Evolutionary conservation across 2,797 vertebrate genomes (phyloP).

Genomic region (Sebastes taczanowskii): DNA sequence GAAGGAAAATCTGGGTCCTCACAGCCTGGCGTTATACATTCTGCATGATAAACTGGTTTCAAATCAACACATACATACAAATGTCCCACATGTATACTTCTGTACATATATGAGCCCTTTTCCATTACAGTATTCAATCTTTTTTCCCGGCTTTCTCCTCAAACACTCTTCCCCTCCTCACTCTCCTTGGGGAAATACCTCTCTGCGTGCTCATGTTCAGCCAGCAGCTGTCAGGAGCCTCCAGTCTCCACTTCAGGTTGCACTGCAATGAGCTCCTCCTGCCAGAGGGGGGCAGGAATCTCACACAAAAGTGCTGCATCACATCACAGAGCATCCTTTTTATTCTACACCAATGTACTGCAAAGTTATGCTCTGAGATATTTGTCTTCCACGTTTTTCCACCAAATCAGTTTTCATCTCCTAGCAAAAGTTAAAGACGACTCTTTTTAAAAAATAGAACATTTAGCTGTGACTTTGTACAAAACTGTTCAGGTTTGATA

Average conservation of each 20-base stretch:
- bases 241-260: background rate
- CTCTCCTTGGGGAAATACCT: conserved; percentile 67
- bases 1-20: background rate
- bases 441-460: background rate
- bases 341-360: background rate
- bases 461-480: background rate
- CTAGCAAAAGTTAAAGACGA: background rate
- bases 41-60: background rate
- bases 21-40: background rate
- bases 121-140: conserved; percentile 15
- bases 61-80: background rate
- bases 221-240: conserved; percentile 46
- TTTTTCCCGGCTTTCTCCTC: background rate
- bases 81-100: background rate
- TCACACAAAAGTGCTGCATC: conserved; percentile 59
- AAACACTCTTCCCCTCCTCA: conserved; percentile 7
- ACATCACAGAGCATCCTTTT: conserved; percentile 37
- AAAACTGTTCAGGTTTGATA: background rate
- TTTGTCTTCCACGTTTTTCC: background rate
- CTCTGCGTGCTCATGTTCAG: conserved; percentile 37
- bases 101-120: conserved; percentile 23
- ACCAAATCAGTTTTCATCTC: background rate
- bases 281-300: conserved; percentile 61
- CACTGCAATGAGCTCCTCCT: conserved; percentile 35
- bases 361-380: conserved; percentile 18